phyloP scores from a whole-genome alignment of 92 coral and sea anemone species.

The Metridium senile region DNA sequence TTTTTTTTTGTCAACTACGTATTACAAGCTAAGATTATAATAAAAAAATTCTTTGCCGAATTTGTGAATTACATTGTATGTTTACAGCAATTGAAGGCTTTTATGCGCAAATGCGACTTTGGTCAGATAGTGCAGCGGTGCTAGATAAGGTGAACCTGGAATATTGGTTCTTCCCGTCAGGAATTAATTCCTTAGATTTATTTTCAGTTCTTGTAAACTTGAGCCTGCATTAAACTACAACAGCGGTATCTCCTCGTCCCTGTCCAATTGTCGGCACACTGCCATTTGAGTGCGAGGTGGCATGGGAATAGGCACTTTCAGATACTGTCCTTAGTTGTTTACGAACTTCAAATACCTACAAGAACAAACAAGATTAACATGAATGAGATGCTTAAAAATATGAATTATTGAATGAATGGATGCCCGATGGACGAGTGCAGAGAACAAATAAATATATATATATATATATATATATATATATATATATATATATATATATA shows the following conservation, averaged over 20 bases:
- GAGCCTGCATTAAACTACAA: conserved; percentile 28
- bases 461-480: too few relatives aligned
- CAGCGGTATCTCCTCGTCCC: conserved; percentile 51
- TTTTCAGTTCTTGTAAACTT: neutral
- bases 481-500: too few relatives aligned
- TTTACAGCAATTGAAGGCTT: too few relatives aligned
- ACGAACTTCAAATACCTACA: conserved; percentile 72
- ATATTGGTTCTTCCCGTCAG: neutral
- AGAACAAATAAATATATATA: too few relatives aligned
- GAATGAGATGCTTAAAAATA: neutral
- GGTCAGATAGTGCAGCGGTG: too few relatives aligned
- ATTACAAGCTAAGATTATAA: too few relatives aligned
- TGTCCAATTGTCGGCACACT: conserved; percentile 48
- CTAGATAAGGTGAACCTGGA: too few relatives aligned
- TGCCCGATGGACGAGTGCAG: too few relatives aligned
- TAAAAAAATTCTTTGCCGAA: too few relatives aligned
- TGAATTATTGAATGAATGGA: neutral
- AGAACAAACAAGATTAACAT: neutral
- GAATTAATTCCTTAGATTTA: neutral
- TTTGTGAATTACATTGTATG: too few relatives aligned
- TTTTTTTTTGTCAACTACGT: too few relatives aligned
- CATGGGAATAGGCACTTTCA: conserved; percentile 58
- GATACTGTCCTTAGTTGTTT: conserved; percentile 59
- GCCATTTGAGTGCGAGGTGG: conserved; percentile 71
- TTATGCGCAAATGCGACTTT: too few relatives aligned